Evolutionary conservation across 2,797 vertebrate genomes (phyloP).

Genomic region (Catamblyrhynchus diadema): DNA sequence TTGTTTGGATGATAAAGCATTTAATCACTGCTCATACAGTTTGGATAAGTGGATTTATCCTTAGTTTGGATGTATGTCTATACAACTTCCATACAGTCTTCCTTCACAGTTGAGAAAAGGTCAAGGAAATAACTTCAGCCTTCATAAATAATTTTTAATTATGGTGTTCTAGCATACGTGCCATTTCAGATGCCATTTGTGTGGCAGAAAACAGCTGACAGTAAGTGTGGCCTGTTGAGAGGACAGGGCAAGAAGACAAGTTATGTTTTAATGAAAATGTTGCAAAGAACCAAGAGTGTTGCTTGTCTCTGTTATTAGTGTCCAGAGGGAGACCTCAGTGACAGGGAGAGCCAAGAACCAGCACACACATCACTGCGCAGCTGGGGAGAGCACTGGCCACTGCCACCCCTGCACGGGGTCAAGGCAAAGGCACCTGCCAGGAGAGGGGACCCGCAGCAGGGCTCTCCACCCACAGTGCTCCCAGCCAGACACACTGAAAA

Average conservation of each 20-base stretch:
- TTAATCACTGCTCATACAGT: not conserved
- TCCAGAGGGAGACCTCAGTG: not conserved
- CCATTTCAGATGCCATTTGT: not conserved
- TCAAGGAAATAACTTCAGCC: not conserved
- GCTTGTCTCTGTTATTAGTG: not conserved
- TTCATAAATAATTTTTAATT: not conserved
- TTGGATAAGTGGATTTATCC: not conserved
- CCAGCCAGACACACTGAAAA: not conserved
- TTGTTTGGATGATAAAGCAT: not conserved
- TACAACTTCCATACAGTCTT: not conserved
- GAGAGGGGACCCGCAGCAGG: accelerated
- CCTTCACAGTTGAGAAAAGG: not conserved
- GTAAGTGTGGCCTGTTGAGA: not conserved
- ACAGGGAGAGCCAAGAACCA: not conserved
- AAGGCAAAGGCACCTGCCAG: not conserved
- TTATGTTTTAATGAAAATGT: not conserved
- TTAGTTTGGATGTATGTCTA: not conserved
- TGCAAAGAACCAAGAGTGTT: not conserved
- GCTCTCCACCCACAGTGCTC: not conserved
- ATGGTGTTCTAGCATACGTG: not conserved
- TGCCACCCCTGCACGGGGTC: accelerated
- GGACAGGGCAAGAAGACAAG: not conserved
- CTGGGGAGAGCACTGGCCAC: not conserved
- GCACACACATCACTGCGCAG: not conserved
- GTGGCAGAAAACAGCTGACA: not conserved